Evolutionary conservation across 2,113 vertebrate species (phyloP), one percentile per base, ranked within the genome.

Genomic region (Xenopus laevis): DNA sequence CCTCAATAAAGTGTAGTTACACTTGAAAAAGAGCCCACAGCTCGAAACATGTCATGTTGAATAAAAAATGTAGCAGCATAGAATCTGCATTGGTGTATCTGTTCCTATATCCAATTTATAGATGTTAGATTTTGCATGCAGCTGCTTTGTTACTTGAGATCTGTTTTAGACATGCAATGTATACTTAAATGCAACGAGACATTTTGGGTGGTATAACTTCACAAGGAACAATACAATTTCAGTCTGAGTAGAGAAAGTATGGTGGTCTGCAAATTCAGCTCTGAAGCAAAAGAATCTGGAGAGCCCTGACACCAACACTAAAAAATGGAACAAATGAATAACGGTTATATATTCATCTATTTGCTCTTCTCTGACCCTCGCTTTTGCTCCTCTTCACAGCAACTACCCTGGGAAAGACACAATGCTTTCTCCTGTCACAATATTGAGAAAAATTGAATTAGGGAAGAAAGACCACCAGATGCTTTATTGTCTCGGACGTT

Each of bases 331-430:
- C 90, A 87, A 89, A 92, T 88, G 88, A 95, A 96, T 94, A 93
- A 93, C 90, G 93, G 95, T 96, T 97, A 97, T 97, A 98, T 96
- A 98, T 98, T 98, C 96, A 98, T 98, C 94, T 96, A 91, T 98
- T 98, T 98, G 96, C 95, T 97, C 96, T 94, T 89, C 83, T 83
- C 90, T 96, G 96, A 98, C 95, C 95, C 91, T 87, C 83, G 87
- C 93, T 89, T 95, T 91, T 91, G 86, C 87, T 83, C 83, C 85
- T 88, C 87, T 87, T 90, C 87, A 83, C 86, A 86, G 90, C 83
- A 92, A 88, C 92, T 87, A 90, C 82, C 87, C 88, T 87, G 89
- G 91, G 89, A 92, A 93, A 89, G 91, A 89, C 89, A 95, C 94
- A 95, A 97, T 96, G 92, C 94, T 89, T 94, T 93, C 88, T 89